Conservation (phyloP, 1,140 invertebrate genomes). For the Anastatus disparis region DNA sequence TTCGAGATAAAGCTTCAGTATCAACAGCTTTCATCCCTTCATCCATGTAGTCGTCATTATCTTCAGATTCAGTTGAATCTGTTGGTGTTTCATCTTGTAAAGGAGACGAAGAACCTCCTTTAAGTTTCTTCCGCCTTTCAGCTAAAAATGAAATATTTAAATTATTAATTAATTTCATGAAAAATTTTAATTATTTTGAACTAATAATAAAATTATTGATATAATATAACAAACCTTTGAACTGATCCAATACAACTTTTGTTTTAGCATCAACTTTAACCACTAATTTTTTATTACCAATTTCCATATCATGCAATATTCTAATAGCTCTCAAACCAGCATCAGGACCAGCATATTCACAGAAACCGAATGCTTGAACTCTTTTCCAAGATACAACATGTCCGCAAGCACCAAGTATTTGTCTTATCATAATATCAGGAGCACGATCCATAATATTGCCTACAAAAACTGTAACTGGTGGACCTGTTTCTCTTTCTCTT, state of each 20-base stretch:
- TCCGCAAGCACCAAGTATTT: conserved; percentile 91
- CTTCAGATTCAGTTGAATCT: conserved; percentile 66
- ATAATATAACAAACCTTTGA: conserved; percentile 76
- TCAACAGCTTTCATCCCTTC: conserved; percentile 80
- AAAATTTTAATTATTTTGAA: too few relatives aligned
- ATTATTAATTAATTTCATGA: too few relatives aligned
- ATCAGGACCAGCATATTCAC: conserved; percentile 95
- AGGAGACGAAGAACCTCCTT: conserved; percentile 69
- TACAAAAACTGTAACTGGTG: conserved; percentile 96
- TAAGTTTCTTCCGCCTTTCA: conserved; percentile 71
- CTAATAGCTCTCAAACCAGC: conserved; percentile 93
- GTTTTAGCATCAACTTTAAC: conserved; percentile 99
- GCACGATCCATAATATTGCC: conserved; percentile 97
- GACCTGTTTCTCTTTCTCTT: conserved; percentile 71
- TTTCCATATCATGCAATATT: conserved; percentile 91
- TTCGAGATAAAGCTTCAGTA: conserved; percentile 77
- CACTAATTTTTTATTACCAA: conserved; percentile 93
- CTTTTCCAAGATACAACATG: conserved; percentile 96
- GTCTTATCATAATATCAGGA: conserved; percentile 93
- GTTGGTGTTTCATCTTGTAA: conserved; percentile 70
- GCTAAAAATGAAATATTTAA: conserved; percentile 59
- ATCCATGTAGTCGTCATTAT: conserved; percentile 81
- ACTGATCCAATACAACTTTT: conserved; percentile 92
- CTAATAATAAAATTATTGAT: not conserved
- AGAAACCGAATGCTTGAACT: conserved; percentile 98